Base-by-base conservation (phyloP, 2,888 invertebrate genomes). In the Cepaea hortensis region DNA sequence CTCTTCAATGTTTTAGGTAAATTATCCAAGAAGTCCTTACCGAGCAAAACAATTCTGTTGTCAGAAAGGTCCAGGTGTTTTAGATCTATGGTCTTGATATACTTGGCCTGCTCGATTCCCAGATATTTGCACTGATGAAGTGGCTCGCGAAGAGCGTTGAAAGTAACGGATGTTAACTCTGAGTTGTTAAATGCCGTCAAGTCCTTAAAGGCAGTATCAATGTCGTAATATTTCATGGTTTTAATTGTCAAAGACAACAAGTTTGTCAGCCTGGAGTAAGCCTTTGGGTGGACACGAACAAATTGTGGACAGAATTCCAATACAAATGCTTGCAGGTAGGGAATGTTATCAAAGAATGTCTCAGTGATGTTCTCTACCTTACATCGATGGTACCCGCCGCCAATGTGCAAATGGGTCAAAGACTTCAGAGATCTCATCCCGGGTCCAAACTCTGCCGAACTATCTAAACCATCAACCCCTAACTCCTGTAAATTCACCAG, bases 311-410 rank as follows among this genome's bases (percentile, higher is more conserved):
- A 61, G 2, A 1, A 7, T 3, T 77, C n/a, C 20, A 84, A 18
- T 3, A 7, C 9, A 65, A 84, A 68, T 2, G 61, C 48, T 15
- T 65, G 18, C n/a, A 84, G 15, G 20, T 65, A 48, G 5, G 75
- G 84, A n/a, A 84, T n/a, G n/a, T 84, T 84, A 9, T 84, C 48
- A 48, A 84, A 84, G 50, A 84, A 84, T 46, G 62, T 50, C 50
- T 61, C 61, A 46, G 46, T 76, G 3, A 84, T 61, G 7, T 62
- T 76, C 61, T 65, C 35, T 7, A 84, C 35, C 3, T n/a, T 3
- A 48, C 84, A 84, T 2, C 35, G n/a, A 7, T 55, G 55, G 55
- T 9, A 11, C 11, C 55, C 55, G 11, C 73, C 82, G 9, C 65
- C 15, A 11, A 79, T 15, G 23, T 62, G 18, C 0, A 84, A 48